Conservation (phyloP, 1,140 invertebrate species). For the Sipha flava region DNA sequence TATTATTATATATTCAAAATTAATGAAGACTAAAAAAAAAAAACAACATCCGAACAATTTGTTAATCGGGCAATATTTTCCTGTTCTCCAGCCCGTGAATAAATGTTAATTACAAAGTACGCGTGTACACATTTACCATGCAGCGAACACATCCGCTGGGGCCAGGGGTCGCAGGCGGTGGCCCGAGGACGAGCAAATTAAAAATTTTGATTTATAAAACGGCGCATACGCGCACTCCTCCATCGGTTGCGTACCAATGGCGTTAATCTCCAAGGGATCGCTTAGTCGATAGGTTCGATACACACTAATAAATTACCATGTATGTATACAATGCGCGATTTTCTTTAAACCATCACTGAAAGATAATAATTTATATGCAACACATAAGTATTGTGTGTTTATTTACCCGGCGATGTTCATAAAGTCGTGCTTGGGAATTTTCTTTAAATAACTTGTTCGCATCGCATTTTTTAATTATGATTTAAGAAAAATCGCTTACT, state of each 20-base stretch:
- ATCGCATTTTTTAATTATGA: too few relatives aligned
- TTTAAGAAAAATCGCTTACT: too few relatives aligned
- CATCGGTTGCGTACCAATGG: neutral
- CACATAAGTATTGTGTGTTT: too few relatives aligned
- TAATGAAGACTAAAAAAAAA: neutral
- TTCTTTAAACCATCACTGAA: too few relatives aligned
- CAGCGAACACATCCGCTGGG: neutral
- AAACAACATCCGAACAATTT: neutral
- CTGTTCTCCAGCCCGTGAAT: neutral
- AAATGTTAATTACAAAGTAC: neutral
- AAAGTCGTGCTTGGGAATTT: too few relatives aligned
- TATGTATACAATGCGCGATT: too few relatives aligned
- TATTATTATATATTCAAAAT: neutral
- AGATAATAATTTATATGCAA: too few relatives aligned
- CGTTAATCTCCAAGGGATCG: neutral
- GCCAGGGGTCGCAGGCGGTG: neutral
- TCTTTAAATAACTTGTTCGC: too few relatives aligned
- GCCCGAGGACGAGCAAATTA: neutral
- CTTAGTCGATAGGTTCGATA: too few relatives aligned
- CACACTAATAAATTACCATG: too few relatives aligned
- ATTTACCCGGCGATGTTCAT: too few relatives aligned
- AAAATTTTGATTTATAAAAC: constrained; percentile 12
- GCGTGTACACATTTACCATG: neutral
- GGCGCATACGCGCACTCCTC: neutral
- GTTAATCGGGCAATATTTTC: neutral